Base-by-base conservation (phyloP, 1,140 invertebrate genomes). In the Megalonaias nervosa region DNA sequence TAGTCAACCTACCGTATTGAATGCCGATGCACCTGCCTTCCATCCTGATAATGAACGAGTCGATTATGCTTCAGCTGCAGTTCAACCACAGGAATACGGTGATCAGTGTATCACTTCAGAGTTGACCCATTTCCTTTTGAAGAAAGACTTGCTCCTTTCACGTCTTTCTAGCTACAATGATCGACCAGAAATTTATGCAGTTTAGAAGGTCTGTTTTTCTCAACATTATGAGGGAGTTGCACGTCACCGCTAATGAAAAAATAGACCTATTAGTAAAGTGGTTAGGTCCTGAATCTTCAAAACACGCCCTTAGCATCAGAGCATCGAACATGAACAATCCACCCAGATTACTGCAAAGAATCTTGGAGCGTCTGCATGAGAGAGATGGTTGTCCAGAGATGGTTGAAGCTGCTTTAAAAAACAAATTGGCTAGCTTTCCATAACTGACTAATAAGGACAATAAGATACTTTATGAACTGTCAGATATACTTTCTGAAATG, bases 191-290 rank as follows among this genome's bases (percentile, higher is more conserved):
- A 17, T n/a, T 4, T 81, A 78, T 64, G 26, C 17, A 15, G 17
- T 64, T 26, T 81, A 75, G 75, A 81, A 78, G 65, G 56, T 6
- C 2, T 66, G 67, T 26, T 81, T 81, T n/a, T 48, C 67, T 31
- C 5, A 62, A 55, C 48, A 61, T 78, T 9, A 61, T 70, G 16
- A 67, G 19, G 16, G 75, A 81, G 16, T 68, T 80, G 15, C 56
- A 74, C n/a, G 55, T 56, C 17, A 70, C 64, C 1, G 12, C 38
- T 21, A 17, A 58, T 57, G 77, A 80, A 59, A 64, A 80, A 66
- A 15, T 82, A 56, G 77, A 82, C 57, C n/a, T 80, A n/a, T 62
- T 82, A 17, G 48, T n/a, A 38, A 75, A 58, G 38, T 82, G 73
- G 72, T 31, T 82, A 13, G 81, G 81, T 1, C 61, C 60, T 31